Evolutionary conservation across 2,113 vertebrate genomes (phyloP), one percentile per base, ranked within the genome.

Genomic region (Microcebus tavaratra): DNA sequence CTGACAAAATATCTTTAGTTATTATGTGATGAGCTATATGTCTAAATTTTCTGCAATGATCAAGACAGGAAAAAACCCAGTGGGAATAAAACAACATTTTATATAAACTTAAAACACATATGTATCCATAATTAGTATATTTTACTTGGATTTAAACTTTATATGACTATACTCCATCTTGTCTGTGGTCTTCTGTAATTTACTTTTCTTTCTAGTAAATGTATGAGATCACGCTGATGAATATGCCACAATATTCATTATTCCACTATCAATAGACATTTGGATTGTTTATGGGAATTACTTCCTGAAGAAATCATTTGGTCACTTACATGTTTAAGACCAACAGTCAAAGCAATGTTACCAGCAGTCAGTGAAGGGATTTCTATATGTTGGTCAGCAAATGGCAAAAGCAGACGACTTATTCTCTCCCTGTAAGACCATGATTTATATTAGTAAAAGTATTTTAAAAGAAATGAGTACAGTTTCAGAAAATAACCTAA

Each of bases 371-470:
- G 98, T 0, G 99, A 99, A 42, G 99, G 98, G 95, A 99, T 99
- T 98, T 99, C 99, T 83, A 99, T 97, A 18, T 99, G 99, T 96
- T 99, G 99, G 97, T 99, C 99, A 84, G 99, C 99, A 98, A 99
- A 99, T 34, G 99, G 99, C 96, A 99, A 98, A 75, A 99, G 98
- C 92, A 99, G 98, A 34, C 99, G 99, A 98, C 99, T 99, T 98
- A 99, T 99, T 98, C 99, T 98, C 97, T 99, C 99, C n/a, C 99
- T 99, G 88, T 63, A 98, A 96, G 96, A 67, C 0, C 97, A 96
- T 82, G 45, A 96, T 13, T 93, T 57, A 0, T 61, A 50, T 98
- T 96, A 98, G 13, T 93, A 94, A 68, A 95, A 61, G 17, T 29
- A 9, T 15, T 86, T 55, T 97, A 83, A 42, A 50, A 93, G 59